phyloP scores from a whole-genome alignment of 1,140 invertebrate species.

The Papilio helenus region DNA sequence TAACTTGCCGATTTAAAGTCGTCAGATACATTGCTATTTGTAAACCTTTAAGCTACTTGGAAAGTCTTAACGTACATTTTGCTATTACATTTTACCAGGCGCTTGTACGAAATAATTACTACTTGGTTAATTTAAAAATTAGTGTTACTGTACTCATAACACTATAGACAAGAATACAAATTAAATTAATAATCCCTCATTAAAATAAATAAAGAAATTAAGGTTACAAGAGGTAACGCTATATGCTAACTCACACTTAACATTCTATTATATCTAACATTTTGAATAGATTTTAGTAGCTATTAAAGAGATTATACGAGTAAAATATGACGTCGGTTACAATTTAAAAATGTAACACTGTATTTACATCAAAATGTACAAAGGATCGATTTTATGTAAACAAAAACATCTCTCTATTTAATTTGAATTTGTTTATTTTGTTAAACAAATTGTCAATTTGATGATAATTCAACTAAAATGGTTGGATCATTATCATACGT shows the following conservation, averaged over 20 bases:
- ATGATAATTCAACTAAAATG: conserved; percentile 6
- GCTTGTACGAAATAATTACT: background rate
- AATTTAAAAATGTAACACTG: background rate
- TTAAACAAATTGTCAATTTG: background rate
- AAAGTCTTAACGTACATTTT: background rate
- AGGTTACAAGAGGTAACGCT: too few species aligned
- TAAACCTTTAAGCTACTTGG: background rate
- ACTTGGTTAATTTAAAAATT: background rate
- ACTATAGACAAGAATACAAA: too few species aligned
- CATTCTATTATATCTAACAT: too few species aligned
- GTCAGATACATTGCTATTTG: conserved; percentile 5
- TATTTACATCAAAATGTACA: background rate
- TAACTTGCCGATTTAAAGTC: conserved; percentile 10
- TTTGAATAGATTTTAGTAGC: background rate
- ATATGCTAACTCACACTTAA: too few species aligned
- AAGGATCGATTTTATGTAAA: background rate
- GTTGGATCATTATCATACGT: background rate
- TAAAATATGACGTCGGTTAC: background rate
- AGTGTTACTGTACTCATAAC: background rate
- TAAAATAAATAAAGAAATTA: too few species aligned
- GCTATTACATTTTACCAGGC: background rate
- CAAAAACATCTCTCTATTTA: background rate
- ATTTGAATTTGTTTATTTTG: conserved; percentile 3
- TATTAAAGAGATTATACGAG: background rate
- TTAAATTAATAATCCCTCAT: too few species aligned